phyloP scores from a whole-genome alignment of 1,140 invertebrate species.

The Meloidogyne chitwoodi region DNA sequence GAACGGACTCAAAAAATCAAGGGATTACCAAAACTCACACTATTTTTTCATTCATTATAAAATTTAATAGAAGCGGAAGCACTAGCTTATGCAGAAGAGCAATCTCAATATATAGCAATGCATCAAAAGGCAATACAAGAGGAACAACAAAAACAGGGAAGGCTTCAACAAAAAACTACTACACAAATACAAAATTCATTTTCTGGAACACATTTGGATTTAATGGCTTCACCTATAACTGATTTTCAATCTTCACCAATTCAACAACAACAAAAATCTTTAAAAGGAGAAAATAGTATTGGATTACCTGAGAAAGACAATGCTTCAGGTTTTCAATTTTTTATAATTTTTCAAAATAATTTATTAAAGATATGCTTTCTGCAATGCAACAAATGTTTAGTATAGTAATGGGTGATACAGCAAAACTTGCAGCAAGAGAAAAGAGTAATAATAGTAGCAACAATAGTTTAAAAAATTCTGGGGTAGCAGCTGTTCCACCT shows the following conservation, averaged over 20 bases:
- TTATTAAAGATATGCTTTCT: slow-evolving; percentile 18
- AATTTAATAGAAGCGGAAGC: slow-evolving; percentile 36
- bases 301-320: neutral
- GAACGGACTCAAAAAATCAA: neutral
- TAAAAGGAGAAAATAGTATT: neutral
- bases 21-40: too few species aligned
- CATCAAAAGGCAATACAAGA: slow-evolving; percentile 35
- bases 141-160: slow-evolving; percentile 30
- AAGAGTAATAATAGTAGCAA: neutral
- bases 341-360: neutral
- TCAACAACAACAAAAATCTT: slow-evolving; percentile 14
- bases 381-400: slow-evolving; percentile 30
- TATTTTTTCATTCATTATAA: neutral
- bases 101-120: slow-evolving; percentile 38
- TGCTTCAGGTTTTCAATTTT: neutral
- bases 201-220: slow-evolving; percentile 5
- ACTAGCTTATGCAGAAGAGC: slow-evolving; percentile 35
- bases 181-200: neutral
- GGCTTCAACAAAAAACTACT: neutral
- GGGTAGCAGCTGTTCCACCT: neutral
- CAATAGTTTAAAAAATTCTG: neutral
- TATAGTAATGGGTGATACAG: slow-evolving; percentile 18
- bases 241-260: slow-evolving; percentile 6
- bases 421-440: neutral
- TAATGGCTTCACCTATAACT: slow-evolving; percentile 7